Base-by-base conservation (phyloP, 1,140 invertebrate species). In the Camponotus floridanus region DNA sequence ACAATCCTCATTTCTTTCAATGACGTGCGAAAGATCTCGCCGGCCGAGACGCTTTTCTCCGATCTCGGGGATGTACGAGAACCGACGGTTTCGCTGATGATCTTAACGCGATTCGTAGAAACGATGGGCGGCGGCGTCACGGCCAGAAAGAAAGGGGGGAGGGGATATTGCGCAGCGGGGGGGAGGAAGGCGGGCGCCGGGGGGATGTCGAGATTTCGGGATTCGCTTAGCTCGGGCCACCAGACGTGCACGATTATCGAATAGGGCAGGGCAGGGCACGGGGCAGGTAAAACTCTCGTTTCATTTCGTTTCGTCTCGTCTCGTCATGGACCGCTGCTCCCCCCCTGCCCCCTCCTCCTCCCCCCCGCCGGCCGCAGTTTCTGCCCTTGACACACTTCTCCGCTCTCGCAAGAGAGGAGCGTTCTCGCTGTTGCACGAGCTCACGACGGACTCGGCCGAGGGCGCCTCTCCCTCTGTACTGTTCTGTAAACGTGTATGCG, bases 351-450 rank as follows among this genome's bases (percentile, higher is more conserved):
- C 21, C 13, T 36, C 62, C 15, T 91, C 87, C 90, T 26, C 26
- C 26, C 21, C 48, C 15, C 48, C 1, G 51, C 15, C 8, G 31
- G 18, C 42, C 89, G 90, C 88, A 87, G 88, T 86, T 71, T 91
- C 87, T 94, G 93, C 92, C 94, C 93, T 94, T 94, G 94, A 94
- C 94, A 94, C 92, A 94, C 87, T 94, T 94, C 90, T 87, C 73
- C 87, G 85, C 73, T 89, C 71, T 73, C 86, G 87, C 62, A 31
- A 61, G 36, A 88, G 87, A 86, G 90, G 76, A 86, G 86, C 81
- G 73, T 36, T 88, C 88, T 81, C 65, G 85, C 88, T 64, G 81
- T 59, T 85, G 76, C 78, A 86, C 85, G 26, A 88, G 64, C 87
- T 89, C 71, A 55, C 87, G 68, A 48, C 76, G 61, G 83, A 33